Conservation (phyloP, 2,888 invertebrate genomes). For the Oligia fasciuncula region DNA sequence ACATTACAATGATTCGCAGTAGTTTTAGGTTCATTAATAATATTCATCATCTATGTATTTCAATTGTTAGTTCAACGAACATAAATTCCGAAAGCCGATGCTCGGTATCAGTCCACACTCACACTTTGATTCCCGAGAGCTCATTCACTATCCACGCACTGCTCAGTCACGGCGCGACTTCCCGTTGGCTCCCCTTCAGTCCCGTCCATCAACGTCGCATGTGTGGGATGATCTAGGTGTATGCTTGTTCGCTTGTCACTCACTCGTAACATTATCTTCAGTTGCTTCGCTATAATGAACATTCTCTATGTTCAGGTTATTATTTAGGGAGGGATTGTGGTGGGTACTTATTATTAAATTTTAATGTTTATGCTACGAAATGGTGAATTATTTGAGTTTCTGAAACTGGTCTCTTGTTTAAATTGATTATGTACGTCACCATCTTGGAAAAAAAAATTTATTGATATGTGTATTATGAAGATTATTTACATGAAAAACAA, state of each 20-base stretch:
- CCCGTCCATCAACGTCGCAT: constrained; percentile 42
- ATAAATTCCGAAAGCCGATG: not conserved
- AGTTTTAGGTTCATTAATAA: not conserved
- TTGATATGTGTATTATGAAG: not conserved
- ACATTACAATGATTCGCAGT: not conserved
- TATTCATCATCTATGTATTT: constrained; percentile 15
- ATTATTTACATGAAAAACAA: too few relatives aligned
- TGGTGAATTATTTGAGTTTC: not conserved
- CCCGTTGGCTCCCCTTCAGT: not conserved
- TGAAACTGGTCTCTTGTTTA: not conserved
- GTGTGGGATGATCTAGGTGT: constrained; percentile 50
- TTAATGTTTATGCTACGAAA: not conserved
- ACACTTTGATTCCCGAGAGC: constrained; percentile 19
- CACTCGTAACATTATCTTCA: constrained; percentile 34
- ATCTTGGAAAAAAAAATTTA: not conserved
- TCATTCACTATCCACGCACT: not conserved
- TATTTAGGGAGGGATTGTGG: not conserved
- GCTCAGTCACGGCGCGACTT: constrained; percentile 39
- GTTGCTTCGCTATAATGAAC: constrained; percentile 16
- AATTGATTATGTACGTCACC: not conserved
- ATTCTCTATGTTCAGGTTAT: not conserved
- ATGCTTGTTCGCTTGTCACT: constrained; percentile 40
- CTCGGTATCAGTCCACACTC: not conserved
- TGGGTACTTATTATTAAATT: not conserved
- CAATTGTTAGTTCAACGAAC: not conserved